Evolutionary conservation across 2,888 invertebrate genomes (phyloP).

Genomic region (Byasa hedistus): DNA sequence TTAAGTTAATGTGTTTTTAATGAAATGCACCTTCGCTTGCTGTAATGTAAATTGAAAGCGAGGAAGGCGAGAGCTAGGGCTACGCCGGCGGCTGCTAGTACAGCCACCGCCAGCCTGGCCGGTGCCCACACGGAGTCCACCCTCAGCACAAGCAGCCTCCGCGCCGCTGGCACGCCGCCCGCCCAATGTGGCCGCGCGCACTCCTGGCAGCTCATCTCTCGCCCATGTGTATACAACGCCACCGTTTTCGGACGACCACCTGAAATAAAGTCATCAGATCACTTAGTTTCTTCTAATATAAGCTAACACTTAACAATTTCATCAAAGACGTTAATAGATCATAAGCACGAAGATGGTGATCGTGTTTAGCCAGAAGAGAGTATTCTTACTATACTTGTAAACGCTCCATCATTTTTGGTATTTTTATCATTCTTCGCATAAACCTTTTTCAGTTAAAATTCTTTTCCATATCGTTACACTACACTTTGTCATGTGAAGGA

Average conservation of each 20-base stretch:
- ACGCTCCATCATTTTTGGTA: too few relatives aligned
- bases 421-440: too few relatives aligned
- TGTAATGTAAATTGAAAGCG: slow-evolving; percentile 90
- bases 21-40: slow-evolving; percentile 84
- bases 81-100: slow-evolving; percentile 87
- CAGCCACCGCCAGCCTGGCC: slow-evolving; percentile 86
- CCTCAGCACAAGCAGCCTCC: slow-evolving; percentile 85
- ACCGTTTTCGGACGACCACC: slow-evolving; percentile 86
- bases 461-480: too few relatives aligned
- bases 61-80: slow-evolving; percentile 87
- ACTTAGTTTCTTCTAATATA: too few relatives aligned
- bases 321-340: too few relatives aligned
- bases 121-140: slow-evolving; percentile 88
- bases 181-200: slow-evolving; percentile 87
- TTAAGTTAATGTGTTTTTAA: too few relatives aligned
- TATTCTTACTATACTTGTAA: too few relatives aligned
- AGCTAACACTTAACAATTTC: too few relatives aligned
- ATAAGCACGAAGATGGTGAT: too few relatives aligned
- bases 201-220: slow-evolving; percentile 81
- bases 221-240: slow-evolving; percentile 84
- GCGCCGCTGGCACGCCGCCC: slow-evolving; percentile 89
- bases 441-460: too few relatives aligned
- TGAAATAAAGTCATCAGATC: slow-evolving; percentile 47
- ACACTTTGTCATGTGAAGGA: too few relatives aligned
- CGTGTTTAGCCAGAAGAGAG: too few relatives aligned